Evolutionary conservation across 2,888 invertebrate genomes (phyloP).

Genomic region (Encarsia formosa): DNA sequence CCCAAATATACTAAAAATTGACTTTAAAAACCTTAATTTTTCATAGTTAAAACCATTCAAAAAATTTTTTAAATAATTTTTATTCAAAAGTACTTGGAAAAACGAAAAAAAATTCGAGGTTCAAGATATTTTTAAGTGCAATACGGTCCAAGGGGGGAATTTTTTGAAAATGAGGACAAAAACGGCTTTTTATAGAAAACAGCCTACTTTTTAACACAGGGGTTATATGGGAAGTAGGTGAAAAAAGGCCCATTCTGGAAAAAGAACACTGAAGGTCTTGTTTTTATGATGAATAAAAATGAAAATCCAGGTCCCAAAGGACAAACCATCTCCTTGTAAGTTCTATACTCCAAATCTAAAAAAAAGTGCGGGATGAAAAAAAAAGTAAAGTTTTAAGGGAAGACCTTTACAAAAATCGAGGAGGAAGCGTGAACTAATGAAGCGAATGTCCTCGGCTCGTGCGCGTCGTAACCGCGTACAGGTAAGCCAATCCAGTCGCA

Average conservation of each 20-base stretch:
- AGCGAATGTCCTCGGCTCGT: conserved; percentile 38
- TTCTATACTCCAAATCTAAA: conserved; percentile 29
- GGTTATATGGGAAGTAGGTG: not conserved
- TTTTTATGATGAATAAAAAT: not conserved
- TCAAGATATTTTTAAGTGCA: not conserved
- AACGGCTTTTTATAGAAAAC: too few relatives aligned
- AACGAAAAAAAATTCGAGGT: too few relatives aligned
- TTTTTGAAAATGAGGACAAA: too few relatives aligned
- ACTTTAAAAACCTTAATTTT: too few relatives aligned
- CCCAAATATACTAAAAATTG: too few relatives aligned
- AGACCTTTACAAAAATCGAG: conserved; percentile 1
- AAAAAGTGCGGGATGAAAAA: not conserved
- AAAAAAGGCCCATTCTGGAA: too few relatives aligned
- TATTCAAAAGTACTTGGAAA: too few relatives aligned
- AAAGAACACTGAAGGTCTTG: too few relatives aligned
- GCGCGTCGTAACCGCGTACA: not conserved
- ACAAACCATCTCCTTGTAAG: conserved; percentile 2
- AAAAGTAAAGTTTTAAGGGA: not conserved
- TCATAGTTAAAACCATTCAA: too few relatives aligned
- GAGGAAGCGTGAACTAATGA: conserved; percentile 30
- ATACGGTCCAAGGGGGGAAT: too few relatives aligned
- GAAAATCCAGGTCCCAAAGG: conserved; percentile 35
- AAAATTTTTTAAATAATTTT: too few relatives aligned
- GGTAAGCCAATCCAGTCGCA: conserved; percentile 14
- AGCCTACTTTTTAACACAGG: too few relatives aligned